Evolutionary conservation across 2,113 vertebrate genomes (phyloP), one percentile per base, ranked within the genome.

Genomic region (Callospermophilus lateralis): DNA sequence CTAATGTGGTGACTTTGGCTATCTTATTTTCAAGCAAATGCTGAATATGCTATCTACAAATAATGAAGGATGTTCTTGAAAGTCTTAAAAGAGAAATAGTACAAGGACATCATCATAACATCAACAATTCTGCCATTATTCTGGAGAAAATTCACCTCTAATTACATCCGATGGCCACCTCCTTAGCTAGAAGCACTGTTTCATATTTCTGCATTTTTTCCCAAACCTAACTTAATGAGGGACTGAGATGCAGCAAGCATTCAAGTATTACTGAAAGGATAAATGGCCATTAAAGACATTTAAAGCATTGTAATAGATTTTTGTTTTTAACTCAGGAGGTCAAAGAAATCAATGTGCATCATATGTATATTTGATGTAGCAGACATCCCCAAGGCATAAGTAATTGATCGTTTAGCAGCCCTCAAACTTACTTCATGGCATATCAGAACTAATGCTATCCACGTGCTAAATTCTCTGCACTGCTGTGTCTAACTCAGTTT

Each of bases 11-110:
- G 17, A 95, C 12, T 92, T 73, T 6, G 55, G 26, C 34, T 67
- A 53, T 8, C 84, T 83, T 83, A 88, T 74, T 86, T 87, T 55
- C 58, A 88, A 95, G 17, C 13, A 79, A 51, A 87, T 48, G 34
- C 3, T 48, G 30, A 96, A 84, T 68, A 88, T 37, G 17, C 28
- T 80, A 8, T 51, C 48, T 34, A 84, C 20, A 95, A 95, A 83
- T 28, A 30, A 12, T 51, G 1, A 0, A 45, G 48, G 48, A 42
- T 80, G 48, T 84, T 88, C 79, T 37, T 45, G 22, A 39, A 1
- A 53, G 20, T 51, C 67, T 67, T 83, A 73, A 92, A 68, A 37
- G 39, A 37, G 37, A 79, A 76, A 89, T 86, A 83, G 30, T 76
- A 26, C 37, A 70, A 92, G 42, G 48, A 55, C 13, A 80, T 80